Evolutionary conservation across 1,140 invertebrate genomes (phyloP).

Genomic region (Drosophila insularis): DNA sequence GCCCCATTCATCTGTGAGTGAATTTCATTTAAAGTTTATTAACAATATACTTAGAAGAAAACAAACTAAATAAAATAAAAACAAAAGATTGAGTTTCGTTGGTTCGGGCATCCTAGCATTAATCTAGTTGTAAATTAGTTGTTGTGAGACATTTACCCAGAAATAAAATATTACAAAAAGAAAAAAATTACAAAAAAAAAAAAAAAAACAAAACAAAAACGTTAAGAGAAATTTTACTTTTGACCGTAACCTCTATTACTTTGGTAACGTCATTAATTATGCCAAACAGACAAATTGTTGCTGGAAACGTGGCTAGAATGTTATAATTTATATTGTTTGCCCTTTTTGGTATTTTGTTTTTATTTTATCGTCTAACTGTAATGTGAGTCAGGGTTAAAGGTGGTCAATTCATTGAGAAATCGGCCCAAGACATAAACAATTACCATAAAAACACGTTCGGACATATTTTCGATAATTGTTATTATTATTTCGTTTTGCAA

Average conservation of each 20-base stretch:
- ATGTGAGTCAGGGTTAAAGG: slow-evolving; percentile 1
- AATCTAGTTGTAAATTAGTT: slow-evolving; percentile 71
- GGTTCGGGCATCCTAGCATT: slow-evolving; percentile 52
- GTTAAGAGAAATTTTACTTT: neutral
- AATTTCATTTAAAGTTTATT: slow-evolving; percentile 3
- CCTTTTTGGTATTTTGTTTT: neutral
- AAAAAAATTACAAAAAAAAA: slow-evolving; percentile 47
- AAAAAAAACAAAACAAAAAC: slow-evolving; percentile 1
- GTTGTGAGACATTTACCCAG: slow-evolving; percentile 75
- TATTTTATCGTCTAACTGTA: neutral
- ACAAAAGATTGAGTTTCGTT: slow-evolving; percentile 5
- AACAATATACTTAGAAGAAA: slow-evolving; percentile 3
- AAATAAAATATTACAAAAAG: slow-evolving; percentile 31
- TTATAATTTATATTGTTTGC: neutral
- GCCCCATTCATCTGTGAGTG: neutral
- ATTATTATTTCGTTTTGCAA: no score
- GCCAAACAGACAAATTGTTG: neutral
- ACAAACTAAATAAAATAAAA: no score
- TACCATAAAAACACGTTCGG: no score
- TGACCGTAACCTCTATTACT: neutral
- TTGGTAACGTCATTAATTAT: neutral
- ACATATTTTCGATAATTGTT: no score
- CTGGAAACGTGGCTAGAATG: neutral
- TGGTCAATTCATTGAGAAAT: neutral
- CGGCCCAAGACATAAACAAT: neutral